These are phyloP conservation scores for Xanthostigma xanthostigma DNA, from an alignment of 2,888 invertebrate genomes.

Conservation along the genomic window DNA sequence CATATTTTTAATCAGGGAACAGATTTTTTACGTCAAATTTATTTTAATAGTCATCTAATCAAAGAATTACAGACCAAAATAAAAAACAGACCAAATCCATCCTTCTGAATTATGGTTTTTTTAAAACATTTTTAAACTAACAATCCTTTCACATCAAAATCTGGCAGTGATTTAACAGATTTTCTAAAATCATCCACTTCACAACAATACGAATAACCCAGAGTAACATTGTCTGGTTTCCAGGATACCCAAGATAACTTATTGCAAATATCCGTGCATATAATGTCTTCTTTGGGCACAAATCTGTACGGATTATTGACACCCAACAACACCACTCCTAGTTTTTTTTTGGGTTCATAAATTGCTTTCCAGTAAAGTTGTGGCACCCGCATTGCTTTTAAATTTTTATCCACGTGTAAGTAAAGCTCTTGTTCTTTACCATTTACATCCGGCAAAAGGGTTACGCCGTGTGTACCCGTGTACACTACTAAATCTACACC, in stretches of 20 bases:
- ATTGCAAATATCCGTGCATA: constrained; percentile 32
- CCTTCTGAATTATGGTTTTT: no score
- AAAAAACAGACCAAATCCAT: no score
- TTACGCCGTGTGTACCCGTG: constrained; percentile 23
- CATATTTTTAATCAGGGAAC: no score
- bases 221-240: constrained; percentile 29
- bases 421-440: constrained; percentile 20
- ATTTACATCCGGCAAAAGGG: constrained; percentile 18
- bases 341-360: constrained; percentile 32
- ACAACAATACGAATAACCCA: constrained; percentile 48
- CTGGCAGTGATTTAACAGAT: constrained; percentile 36
- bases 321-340: constrained; percentile 42
- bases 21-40: no score
- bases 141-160: constrained; percentile 31
- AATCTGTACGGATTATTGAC: constrained; percentile 41
- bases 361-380: constrained; percentile 41
- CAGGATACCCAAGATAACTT: constrained; percentile 45
- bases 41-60: no score
- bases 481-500: constrained; percentile 22
- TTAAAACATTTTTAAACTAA: constrained; percentile 16
- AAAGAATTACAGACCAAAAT: no score
- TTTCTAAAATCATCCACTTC: constrained; percentile 38
- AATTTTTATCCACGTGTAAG: constrained; percentile 22
- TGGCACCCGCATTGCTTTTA: constrained; percentile 34
- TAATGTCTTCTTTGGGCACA: constrained; percentile 21